Percentiles rank a stretch among this genome's conserved stretches.
Conservation (phyloP, 2,113 vertebrate genomes). For the Mustela nigripes region DNA sequence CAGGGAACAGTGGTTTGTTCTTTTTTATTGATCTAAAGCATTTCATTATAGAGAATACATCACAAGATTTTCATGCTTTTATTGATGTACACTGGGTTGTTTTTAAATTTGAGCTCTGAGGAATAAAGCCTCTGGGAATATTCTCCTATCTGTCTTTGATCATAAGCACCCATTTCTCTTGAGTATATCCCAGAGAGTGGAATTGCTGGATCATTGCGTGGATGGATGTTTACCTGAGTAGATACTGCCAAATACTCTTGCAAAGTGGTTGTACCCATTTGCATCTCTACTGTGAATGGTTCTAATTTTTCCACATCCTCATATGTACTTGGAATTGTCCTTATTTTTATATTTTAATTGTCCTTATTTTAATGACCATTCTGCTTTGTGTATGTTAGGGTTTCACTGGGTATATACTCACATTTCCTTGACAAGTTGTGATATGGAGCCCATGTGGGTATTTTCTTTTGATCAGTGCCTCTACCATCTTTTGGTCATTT, state of each 20-base stretch:
- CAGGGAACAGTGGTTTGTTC: neutral
- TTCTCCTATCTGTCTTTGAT: neutral
- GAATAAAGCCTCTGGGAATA: neutral
- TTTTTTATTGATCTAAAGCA: neutral
- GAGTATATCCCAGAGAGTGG: neutral
- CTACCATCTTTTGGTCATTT: neutral
- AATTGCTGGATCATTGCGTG: neutral
- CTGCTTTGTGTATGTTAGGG: neutral
- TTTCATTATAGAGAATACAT: neutral
- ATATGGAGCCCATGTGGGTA: neutral
- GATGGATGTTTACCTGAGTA: neutral
- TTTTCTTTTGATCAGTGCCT: neutral
- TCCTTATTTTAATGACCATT: neutral
- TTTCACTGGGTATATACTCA: neutral
- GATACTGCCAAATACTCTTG: neutral
- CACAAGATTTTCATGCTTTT: neutral
- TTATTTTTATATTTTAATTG: neutral
- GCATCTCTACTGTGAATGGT: neutral
- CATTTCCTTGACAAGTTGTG: neutral
- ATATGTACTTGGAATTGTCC: neutral
- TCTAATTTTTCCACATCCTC: neutral
- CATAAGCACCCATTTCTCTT: neutral
- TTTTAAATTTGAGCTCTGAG: neutral
- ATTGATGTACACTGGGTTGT: neutral
- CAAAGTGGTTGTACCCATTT: neutral